These are phyloP conservation scores for Pterobdella sp. DNA, from an alignment of 2,888 invertebrate genomes.

Conservation along the genomic window DNA sequence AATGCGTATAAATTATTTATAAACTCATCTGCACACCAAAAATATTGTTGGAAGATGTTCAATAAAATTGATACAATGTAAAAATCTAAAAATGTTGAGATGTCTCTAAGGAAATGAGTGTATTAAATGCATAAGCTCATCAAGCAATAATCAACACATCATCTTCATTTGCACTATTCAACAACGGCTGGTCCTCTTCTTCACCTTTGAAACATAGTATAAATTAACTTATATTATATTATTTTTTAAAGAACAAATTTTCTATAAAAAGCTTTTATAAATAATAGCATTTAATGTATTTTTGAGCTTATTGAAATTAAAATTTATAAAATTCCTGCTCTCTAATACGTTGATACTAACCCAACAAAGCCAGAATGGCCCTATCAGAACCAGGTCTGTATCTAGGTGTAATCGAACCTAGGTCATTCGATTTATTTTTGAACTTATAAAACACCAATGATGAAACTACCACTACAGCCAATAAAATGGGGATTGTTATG, in stretches of 20 bases:
- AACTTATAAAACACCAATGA: slow-evolving; percentile 64
- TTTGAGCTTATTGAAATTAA: no score
- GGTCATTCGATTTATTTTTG: slow-evolving; percentile 68
- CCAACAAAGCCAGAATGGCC: slow-evolving; percentile 63
- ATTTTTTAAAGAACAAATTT: neutral
- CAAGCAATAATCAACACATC: slow-evolving; percentile 83
- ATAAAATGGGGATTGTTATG: slow-evolving; percentile 56
- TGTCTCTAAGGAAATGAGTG: neutral
- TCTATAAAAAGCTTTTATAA: neutral
- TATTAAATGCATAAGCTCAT: neutral
- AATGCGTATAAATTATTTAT: no score
- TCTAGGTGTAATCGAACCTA: slow-evolving; percentile 68
- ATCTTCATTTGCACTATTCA: slow-evolving; percentile 83
- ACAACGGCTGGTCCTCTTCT: slow-evolving; percentile 74
- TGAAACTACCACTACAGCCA: slow-evolving; percentile 59
- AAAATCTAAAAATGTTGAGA: neutral
- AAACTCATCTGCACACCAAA: neutral
- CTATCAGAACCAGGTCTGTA: slow-evolving; percentile 79
- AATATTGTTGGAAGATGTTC: neutral
- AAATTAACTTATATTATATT: neutral
- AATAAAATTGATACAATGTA: neutral
- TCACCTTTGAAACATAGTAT: slow-evolving; percentile 38
- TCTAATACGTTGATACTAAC: slow-evolving; percentile 50
- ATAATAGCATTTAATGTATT: neutral
- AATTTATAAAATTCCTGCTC: neutral